A percentile compares a stretch with the other conserved stretches of the same genome.
Conservation (phyloP, 2,888 invertebrate species). For the Drosophila setosimentum region DNA sequence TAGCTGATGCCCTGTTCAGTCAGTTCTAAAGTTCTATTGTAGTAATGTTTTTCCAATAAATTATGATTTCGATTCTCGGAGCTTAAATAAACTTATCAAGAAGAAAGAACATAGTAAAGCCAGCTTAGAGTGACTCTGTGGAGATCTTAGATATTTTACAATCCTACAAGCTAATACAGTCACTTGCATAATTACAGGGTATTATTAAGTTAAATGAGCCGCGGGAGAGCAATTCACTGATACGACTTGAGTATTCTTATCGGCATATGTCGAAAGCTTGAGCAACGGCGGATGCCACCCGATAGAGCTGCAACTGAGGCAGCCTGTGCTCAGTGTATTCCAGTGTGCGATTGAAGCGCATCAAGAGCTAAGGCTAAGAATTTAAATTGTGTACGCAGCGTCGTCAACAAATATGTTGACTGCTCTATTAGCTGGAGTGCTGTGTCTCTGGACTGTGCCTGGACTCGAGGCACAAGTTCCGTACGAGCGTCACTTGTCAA, state of each 20-base stretch:
- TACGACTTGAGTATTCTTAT: constrained; percentile 51
- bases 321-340: constrained; percentile 38
- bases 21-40: background rate
- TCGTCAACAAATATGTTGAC: constrained; percentile 25
- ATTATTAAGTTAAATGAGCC: constrained; percentile 37
- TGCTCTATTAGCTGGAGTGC: constrained; percentile 26
- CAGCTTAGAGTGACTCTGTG: background rate
- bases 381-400: constrained; percentile 1
- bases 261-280: constrained; percentile 32
- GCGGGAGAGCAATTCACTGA: constrained; percentile 59
- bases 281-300: constrained; percentile 48
- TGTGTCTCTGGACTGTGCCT: constrained; percentile 23
- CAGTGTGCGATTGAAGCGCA: constrained; percentile 24
- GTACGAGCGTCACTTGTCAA: constrained; percentile 76
- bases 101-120: background rate
- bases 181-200: constrained; percentile 2
- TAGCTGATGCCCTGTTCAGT: constrained; percentile 4
- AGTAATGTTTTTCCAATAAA: background rate
- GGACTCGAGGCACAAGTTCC: constrained; percentile 58
- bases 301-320: constrained; percentile 22
- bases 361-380: constrained; percentile 11
- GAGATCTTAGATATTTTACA: too few species aligned
- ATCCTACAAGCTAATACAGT: background rate
- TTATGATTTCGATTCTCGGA: background rate
- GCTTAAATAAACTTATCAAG: background rate